Evolutionary conservation across 2,888 invertebrate genomes (phyloP), one percentile per base, ranked within the genome.

Genomic region (Prenolepis imparis): DNA sequence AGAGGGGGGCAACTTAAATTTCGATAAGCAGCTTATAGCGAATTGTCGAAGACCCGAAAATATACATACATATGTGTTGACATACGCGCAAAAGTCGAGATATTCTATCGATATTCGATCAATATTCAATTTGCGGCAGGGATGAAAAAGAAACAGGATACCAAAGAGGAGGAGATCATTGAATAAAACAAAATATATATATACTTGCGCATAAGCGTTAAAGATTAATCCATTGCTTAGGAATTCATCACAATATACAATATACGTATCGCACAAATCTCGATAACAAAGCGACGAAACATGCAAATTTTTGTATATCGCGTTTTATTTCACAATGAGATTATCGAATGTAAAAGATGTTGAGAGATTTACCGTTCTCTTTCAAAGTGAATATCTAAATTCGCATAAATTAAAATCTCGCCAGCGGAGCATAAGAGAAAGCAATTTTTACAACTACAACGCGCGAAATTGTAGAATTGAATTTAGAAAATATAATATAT

Each of bases 141-240:
- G 21, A 68, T 68, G 28, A 52, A 68, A 68, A 68, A 48, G 67
- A 67, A 67, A 67, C 28, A 67, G 3, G 28, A 67, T 48, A 12
- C 18, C 28, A 8, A 5, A n/a, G n/a, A 52, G 8, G 8, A n/a
- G 52, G n/a, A 48, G 21, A 63, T 63, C 4, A 8, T 18, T 9
- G 8, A 41, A 41, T 41, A 66, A 67, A 44, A 52, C n/a, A n/a
- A 18, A n/a, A 59, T 28, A n/a, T 15, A 32, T 67, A 67, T 48
- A 28, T 44, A 48, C 1, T 48, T 28, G 18, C 24, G 1, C 21
- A 9, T 48, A 67, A 48, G 18, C 28, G 18, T 32, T 44, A 44
- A 12, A 36, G 18, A n/a, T 32, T 61, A 61, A 61, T 52, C 9
- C 24, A 44, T 15, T 24, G 24, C 24, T 66, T 18, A n/a, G 11